phyloP scores from a whole-genome alignment of 2,797 vertebrate genomes.

The Cyclura pinguis region DNA sequence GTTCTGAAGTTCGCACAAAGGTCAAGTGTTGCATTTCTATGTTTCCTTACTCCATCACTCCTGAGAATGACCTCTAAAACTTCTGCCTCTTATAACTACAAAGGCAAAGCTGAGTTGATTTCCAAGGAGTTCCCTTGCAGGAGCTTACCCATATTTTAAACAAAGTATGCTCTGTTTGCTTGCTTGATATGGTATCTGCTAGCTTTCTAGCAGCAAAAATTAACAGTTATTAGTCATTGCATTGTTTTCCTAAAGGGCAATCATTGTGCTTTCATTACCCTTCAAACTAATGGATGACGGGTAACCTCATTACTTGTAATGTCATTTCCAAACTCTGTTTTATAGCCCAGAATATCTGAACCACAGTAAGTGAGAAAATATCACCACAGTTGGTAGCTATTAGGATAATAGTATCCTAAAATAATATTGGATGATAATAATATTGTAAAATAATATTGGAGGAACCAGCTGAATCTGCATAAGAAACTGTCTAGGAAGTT shows the following conservation, averaged over 20 bases:
- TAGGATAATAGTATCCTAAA: constrained; percentile 68
- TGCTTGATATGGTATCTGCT: too few relatives aligned
- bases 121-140: neutral
- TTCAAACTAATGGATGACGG: too few relatives aligned
- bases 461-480: constrained; percentile 53
- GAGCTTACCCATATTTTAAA: too few relatives aligned
- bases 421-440: constrained; percentile 52
- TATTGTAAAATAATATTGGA: constrained; percentile 65
- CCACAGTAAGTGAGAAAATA: neutral
- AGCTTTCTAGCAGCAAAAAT: too few relatives aligned
- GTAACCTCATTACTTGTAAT: neutral
- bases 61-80: neutral
- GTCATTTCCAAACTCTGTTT: neutral
- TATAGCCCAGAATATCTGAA: neutral
- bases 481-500: constrained; percentile 69
- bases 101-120: neutral
- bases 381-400: constrained; percentile 49
- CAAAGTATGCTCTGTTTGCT: too few relatives aligned
- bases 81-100: neutral
- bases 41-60: neutral
- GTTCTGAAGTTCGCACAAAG: neutral
- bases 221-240: too few relatives aligned
- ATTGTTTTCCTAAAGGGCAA: too few relatives aligned
- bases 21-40: neutral
- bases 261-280: too few relatives aligned